phyloP scores from a whole-genome alignment of 2,797 vertebrate species.

The Helicolenus hilgendorfi region DNA sequence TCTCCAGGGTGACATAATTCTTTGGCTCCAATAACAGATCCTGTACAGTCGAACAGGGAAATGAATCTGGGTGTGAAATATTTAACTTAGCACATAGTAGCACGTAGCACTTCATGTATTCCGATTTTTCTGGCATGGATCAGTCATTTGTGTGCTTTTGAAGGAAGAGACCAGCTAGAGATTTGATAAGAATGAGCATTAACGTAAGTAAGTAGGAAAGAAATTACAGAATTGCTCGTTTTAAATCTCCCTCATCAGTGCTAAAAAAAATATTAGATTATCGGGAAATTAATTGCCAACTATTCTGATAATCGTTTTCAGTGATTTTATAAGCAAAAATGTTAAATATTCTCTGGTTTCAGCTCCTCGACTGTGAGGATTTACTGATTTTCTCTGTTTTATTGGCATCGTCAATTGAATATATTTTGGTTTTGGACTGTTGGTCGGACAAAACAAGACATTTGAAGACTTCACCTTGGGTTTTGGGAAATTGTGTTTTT shows the following conservation, averaged over 20 bases:
- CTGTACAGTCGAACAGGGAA: background rate
- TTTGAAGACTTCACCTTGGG: background rate
- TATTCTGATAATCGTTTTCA: background rate
- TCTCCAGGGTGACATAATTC: conserved; percentile 58
- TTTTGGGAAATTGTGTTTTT: background rate
- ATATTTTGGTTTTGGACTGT: background rate
- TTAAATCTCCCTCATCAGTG: background rate
- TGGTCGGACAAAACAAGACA: background rate
- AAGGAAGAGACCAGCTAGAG: background rate
- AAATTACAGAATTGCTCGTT: background rate
- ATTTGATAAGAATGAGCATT: background rate
- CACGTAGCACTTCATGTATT: background rate
- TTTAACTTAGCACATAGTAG: too few species aligned
- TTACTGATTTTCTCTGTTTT: background rate
- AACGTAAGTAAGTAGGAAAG: background rate
- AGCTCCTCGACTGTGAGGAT: background rate
- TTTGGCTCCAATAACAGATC: conserved; percentile 34
- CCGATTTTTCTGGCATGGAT: background rate
- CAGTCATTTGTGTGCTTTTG: background rate
- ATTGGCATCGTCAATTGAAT: background rate
- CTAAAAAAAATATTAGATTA: background rate
- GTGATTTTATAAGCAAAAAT: background rate
- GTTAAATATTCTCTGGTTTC: background rate
- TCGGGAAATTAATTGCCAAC: background rate
- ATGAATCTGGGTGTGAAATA: conserved; percentile 1